phyloP scores from a whole-genome alignment of 2,888 invertebrate genomes.

The Watsonalla cultraria region DNA sequence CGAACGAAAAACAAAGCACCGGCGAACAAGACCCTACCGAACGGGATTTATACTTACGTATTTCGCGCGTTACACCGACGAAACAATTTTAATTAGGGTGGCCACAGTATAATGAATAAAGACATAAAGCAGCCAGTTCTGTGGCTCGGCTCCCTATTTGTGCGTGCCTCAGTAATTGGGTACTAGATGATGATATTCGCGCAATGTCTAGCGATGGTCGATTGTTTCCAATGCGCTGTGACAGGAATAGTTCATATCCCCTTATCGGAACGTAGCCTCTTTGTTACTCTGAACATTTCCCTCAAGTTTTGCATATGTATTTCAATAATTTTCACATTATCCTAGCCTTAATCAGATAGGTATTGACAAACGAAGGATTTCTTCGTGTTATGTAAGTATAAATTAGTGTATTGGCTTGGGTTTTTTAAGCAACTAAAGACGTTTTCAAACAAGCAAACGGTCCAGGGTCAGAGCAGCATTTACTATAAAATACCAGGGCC shows the following conservation, averaged over 20 bases:
- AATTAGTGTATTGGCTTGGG: too few relatives aligned
- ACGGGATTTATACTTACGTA: constrained; percentile 37
- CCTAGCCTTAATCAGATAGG: too few relatives aligned
- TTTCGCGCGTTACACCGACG: constrained; percentile 43
- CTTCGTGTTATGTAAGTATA: too few relatives aligned
- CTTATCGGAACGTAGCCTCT: not conserved
- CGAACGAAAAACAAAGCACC: constrained; percentile 44
- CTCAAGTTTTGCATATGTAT: too few relatives aligned
- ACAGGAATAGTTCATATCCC: constrained; percentile 7
- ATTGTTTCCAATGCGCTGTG: constrained; percentile 28
- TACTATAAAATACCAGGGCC: too few relatives aligned
- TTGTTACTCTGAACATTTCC: too few relatives aligned
- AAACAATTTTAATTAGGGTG: constrained; percentile 67
- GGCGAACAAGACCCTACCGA: constrained; percentile 34
- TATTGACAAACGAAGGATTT: too few relatives aligned
- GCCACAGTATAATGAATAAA: constrained; percentile 58
- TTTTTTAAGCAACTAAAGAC: too few relatives aligned
- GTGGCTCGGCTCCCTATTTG: constrained; percentile 39
- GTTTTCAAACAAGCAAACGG: too few relatives aligned
- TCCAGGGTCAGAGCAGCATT: too few relatives aligned
- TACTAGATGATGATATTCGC: constrained; percentile 54
- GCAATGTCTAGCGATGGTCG: constrained; percentile 35
- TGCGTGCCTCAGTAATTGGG: constrained; percentile 58
- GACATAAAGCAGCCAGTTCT: constrained; percentile 54
- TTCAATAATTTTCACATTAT: too few relatives aligned